phyloP scores from a whole-genome alignment of 2,888 invertebrate species.

The Formica aserva region DNA sequence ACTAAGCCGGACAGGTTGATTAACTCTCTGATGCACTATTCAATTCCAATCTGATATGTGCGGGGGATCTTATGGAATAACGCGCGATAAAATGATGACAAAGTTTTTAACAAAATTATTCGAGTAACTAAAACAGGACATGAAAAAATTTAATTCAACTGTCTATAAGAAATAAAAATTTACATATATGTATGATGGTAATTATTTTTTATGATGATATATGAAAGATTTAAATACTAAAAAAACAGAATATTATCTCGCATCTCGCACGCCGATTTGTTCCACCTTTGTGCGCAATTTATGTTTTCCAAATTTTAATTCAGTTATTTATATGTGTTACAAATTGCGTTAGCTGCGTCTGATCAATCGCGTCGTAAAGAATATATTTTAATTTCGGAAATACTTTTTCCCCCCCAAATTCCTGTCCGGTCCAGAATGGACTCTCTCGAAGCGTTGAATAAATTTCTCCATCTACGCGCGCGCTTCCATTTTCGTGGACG shows the following conservation, averaged over 20 bases:
- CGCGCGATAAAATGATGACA: neutral
- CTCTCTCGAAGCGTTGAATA: constrained; percentile 27
- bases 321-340: constrained; percentile 21
- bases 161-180: neutral
- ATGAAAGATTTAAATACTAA: neutral
- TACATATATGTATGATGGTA: neutral
- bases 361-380: constrained; percentile 42
- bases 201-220: neutral
- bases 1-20: constrained; percentile 52
- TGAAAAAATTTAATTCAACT: neutral
- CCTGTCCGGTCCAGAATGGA: neutral
- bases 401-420: neutral
- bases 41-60: constrained; percentile 32
- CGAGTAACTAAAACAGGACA: neutral
- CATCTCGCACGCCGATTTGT: neutral
- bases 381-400: constrained; percentile 30
- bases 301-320: constrained; percentile 16
- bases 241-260: neutral
- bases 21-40: constrained; percentile 51
- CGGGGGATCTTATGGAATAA: neutral
- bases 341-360: constrained; percentile 26
- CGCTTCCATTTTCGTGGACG: constrained; percentile 15
- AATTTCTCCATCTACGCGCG: constrained; percentile 31
- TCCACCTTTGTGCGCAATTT: neutral
- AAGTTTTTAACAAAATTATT: constrained; percentile 15